Base-by-base conservation (phyloP, 2,888 invertebrate genomes). In the Drosophila anomalata region DNA sequence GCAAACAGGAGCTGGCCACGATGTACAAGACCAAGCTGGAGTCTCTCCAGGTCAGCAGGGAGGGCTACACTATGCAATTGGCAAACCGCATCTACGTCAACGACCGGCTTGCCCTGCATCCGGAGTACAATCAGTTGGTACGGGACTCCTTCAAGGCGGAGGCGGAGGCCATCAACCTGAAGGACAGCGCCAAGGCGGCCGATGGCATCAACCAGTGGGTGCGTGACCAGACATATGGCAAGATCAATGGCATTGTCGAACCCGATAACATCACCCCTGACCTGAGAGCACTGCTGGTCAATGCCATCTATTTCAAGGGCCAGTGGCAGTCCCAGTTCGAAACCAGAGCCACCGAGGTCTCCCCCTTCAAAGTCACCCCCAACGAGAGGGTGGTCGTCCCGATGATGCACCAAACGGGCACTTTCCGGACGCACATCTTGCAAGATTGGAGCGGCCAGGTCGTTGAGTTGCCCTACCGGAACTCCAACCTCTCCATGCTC, bases 301-400 rank as follows among this genome's bases (percentile, higher is more conserved):
- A 96, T 89, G 97, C 97, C 3, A 94, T 97, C 29, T 96, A 97
- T 90, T 97, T 97, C 92, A 96, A 96, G 36, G 31, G 85, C 76
- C 3, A 0, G 92, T 93, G 74, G 83, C 91, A 92, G 39, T 88
- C 93, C 50, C 92, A 94, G 82, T 98, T 97, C 14, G n/a, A 67
- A 8, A 11, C 68, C 11, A 1, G n/a, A 1, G 12, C 11, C 1
- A 65, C 65, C 12, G 17, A 8, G 11, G 20, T 2, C 36, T 2
- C 22, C 11, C 36, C 33, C 36, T 63, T 63, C 22, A 55, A 54
- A 11, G 67, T 54, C 4, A 29, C 20, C 11, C 29, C 29, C 33
- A 11, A 31, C 0, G 33, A 44, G 55, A 67, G 22, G 2, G 67
- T 63, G 26, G 0, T 12, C n/a, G 63, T 67, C 3, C 63, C 12